A percentile compares a stretch with the other conserved stretches of the same genome.
Conservation (phyloP, 2,113 vertebrate genomes). For the Alosa alosa region DNA sequence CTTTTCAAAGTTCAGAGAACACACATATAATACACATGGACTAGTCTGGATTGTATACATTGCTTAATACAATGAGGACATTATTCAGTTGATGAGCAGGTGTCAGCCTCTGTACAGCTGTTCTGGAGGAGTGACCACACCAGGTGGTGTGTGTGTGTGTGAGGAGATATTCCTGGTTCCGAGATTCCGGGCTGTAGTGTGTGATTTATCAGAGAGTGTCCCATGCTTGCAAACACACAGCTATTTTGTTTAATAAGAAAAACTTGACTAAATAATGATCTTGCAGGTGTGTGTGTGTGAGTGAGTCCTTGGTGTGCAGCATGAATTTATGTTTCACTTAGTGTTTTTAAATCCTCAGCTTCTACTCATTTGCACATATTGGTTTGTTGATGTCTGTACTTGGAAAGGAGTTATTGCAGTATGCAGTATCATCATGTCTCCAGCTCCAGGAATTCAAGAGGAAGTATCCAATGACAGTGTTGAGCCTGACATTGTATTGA, state of each 20-base stretch:
- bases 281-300: background rate
- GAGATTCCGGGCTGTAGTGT: background rate
- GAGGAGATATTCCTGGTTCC: background rate
- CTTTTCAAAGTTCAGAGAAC: background rate
- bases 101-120: background rate
- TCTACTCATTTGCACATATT: background rate
- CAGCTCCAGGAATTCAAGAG: background rate
- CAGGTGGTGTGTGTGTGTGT: background rate
- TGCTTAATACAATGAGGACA: background rate
- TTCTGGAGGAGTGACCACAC: background rate
- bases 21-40: background rate
- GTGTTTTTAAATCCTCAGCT: background rate
- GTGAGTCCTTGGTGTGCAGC: background rate
- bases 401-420: background rate
- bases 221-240: background rate
- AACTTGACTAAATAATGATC: background rate
- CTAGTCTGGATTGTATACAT: background rate
- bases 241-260: background rate
- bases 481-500: background rate
- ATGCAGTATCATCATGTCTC: background rate
- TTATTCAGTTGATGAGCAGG: background rate
- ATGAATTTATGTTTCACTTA: background rate
- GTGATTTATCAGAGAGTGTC: background rate
- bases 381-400: background rate
- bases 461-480: background rate